phyloP scores from a whole-genome alignment of 2,888 invertebrate species.

The Endotricha flammealis region DNA sequence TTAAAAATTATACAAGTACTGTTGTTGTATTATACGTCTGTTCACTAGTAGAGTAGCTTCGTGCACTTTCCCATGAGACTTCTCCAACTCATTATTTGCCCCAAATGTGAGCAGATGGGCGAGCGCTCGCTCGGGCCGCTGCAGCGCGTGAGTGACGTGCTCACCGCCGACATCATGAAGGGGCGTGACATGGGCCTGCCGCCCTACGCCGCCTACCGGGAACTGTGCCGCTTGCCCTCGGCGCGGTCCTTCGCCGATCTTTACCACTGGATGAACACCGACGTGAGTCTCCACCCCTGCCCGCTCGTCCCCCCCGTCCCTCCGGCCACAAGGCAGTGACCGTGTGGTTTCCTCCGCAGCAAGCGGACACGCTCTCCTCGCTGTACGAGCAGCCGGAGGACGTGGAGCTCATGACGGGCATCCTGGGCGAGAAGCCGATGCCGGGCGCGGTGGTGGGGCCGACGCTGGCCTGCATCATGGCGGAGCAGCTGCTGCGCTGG shows the following conservation, averaged over 20 bases:
- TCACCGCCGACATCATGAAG: slow-evolving; percentile 38
- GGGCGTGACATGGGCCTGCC: slow-evolving; percentile 88
- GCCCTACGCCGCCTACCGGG: slow-evolving; percentile 89
- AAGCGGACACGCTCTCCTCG: slow-evolving; percentile 30
- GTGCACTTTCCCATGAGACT: too few relatives aligned
- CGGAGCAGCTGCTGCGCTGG: slow-evolving; percentile 88
- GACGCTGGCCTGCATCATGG: slow-evolving; percentile 91
- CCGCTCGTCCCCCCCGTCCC: too few relatives aligned
- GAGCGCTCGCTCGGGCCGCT: slow-evolving; percentile 32
- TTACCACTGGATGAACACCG: slow-evolving; percentile 79
- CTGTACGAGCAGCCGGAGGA: slow-evolving; percentile 82
- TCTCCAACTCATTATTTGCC: too few relatives aligned
- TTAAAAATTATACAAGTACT: too few relatives aligned
- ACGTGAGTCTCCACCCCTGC: slow-evolving; percentile 21
- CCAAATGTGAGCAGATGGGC: slow-evolving; percentile 27
- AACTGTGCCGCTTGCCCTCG: slow-evolving; percentile 85
- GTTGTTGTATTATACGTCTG: too few relatives aligned
- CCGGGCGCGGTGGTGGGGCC: slow-evolving; percentile 90
- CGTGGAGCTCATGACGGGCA: slow-evolving; percentile 93
- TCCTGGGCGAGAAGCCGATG: slow-evolving; percentile 87
- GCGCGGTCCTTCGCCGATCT: slow-evolving; percentile 84
- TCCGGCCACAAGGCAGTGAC: too few relatives aligned
- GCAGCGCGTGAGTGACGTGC: slow-evolving; percentile 34
- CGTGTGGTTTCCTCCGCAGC: too few relatives aligned
- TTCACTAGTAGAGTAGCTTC: too few relatives aligned